A percentile compares a stretch with the other conserved stretches of the same genome.
Evolutionary conservation across 2,797 vertebrate genomes (phyloP).

Genomic region (Gephyroberyx darwinii): DNA sequence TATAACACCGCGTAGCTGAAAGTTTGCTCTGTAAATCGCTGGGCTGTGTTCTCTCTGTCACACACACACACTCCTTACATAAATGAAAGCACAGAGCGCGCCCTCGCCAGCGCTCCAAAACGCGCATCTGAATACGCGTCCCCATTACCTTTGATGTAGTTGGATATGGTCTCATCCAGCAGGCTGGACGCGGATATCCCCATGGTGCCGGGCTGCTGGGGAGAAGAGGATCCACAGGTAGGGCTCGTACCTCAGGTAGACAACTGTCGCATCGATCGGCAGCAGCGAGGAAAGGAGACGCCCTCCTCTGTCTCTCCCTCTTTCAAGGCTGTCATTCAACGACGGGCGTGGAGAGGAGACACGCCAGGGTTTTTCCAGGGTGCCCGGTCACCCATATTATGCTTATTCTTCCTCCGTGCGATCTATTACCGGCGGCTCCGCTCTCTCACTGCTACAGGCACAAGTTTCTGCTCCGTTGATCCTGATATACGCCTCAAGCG

Average conservation of each 20-base stretch:
- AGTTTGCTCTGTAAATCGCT: not conserved
- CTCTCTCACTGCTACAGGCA: too few species aligned
- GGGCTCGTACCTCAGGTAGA: conserved; percentile 49
- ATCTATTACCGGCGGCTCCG: too few species aligned
- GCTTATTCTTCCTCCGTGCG: too few species aligned
- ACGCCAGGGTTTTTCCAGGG: not conserved
- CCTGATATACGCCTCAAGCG: too few species aligned
- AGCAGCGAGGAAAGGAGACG: not conserved
- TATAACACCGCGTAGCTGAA: not conserved
- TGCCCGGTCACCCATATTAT: too few species aligned
- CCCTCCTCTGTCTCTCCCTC: not conserved
- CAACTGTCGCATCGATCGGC: conserved; percentile 32
- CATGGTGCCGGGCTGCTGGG: conserved; percentile 74
- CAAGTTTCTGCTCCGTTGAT: too few species aligned
- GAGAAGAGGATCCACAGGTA: conserved; percentile 56
- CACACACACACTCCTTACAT: too few species aligned
- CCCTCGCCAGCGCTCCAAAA: conserved; percentile 1
- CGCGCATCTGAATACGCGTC: not conserved
- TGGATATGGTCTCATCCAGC: conserved; percentile 85
- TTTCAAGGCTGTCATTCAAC: not conserved
- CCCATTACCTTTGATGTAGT: conserved; percentile 85
- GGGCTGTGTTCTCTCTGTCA: not conserved
- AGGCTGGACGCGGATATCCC: conserved; percentile 85
- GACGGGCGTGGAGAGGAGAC: not conserved
- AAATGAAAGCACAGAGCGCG: not conserved